phyloP scores from a whole-genome alignment of 2,888 invertebrate species.

The Sinohyriopsis cumingii region DNA sequence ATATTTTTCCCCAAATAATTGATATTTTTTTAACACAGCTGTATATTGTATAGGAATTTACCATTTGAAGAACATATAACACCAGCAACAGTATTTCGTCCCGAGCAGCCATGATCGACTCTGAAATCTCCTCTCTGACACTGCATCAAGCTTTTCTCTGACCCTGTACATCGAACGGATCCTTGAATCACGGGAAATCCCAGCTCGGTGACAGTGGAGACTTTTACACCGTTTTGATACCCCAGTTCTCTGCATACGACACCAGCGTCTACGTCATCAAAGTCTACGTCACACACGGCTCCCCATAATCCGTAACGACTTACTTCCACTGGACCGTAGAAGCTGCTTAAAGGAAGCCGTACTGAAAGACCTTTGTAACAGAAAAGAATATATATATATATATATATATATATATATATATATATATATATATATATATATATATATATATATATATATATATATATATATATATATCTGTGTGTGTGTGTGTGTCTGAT shows the following conservation, averaged over 20 bases:
- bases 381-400: too few species aligned
- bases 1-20: too few species aligned
- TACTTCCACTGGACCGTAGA: conserved; percentile 39
- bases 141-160: conserved; percentile 14
- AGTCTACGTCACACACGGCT: conserved; percentile 34
- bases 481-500: too few species aligned
- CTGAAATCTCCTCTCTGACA: conserved; percentile 27
- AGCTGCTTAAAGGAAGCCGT: conserved; percentile 22
- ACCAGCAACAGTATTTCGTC: conserved; percentile 29
- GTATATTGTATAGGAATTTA: not conserved
- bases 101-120: conserved; percentile 25
- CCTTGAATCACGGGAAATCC: conserved; percentile 35
- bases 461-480: too few species aligned
- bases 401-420: too few species aligned
- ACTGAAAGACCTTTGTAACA: conserved; percentile 1
- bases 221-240: conserved; percentile 29
- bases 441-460: too few species aligned
- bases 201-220: conserved; percentile 19
- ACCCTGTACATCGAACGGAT: conserved; percentile 73
- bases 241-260: conserved; percentile 45
- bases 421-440: too few species aligned
- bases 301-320: conserved; percentile 37
- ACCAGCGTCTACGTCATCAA: conserved; percentile 39
- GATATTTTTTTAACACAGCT: too few species aligned
- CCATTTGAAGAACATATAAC: conserved; percentile 33